Evolutionary conservation across 1,140 invertebrate species (phyloP).

Genomic region (Drosophila burlai): DNA sequence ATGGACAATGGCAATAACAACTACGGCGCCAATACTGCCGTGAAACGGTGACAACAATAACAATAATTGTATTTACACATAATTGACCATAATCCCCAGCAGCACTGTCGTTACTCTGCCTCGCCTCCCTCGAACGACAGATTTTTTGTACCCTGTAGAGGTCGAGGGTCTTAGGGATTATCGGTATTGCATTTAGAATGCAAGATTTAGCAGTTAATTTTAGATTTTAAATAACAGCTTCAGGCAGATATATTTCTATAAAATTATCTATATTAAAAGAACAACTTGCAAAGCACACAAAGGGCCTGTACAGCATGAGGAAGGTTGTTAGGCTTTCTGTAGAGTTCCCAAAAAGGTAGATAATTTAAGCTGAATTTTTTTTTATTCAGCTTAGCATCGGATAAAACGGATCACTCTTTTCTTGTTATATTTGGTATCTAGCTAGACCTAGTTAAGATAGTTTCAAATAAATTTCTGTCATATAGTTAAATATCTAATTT

Average conservation of each 20-base stretch:
- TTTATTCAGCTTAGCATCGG: too few relatives aligned
- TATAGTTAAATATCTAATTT: background rate
- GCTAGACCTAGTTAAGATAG: too few relatives aligned
- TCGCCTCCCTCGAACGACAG: slow-evolving; percentile 10
- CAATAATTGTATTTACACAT: slow-evolving; percentile 82
- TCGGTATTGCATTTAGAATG: background rate
- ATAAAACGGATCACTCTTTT: too few relatives aligned
- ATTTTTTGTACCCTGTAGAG: slow-evolving; percentile 15
- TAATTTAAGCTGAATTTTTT: too few relatives aligned
- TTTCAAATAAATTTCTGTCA: too few relatives aligned
- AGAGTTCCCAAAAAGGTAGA: background rate
- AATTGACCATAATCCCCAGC: slow-evolving; percentile 81
- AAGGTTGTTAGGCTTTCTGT: background rate
- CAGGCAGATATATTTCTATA: background rate
- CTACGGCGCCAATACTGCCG: slow-evolving; percentile 34
- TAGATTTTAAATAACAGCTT: background rate
- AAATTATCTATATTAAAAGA: background rate
- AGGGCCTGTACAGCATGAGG: background rate
- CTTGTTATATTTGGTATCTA: too few relatives aligned
- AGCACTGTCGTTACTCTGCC: slow-evolving; percentile 31
- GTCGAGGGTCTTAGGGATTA: background rate
- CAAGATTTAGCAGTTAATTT: background rate
- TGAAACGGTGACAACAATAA: slow-evolving; percentile 63
- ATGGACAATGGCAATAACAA: slow-evolving; percentile 51
- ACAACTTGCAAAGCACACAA: background rate